phyloP scores from a whole-genome alignment of 2,888 invertebrate genomes.

The Ephialtes manifestator region DNA sequence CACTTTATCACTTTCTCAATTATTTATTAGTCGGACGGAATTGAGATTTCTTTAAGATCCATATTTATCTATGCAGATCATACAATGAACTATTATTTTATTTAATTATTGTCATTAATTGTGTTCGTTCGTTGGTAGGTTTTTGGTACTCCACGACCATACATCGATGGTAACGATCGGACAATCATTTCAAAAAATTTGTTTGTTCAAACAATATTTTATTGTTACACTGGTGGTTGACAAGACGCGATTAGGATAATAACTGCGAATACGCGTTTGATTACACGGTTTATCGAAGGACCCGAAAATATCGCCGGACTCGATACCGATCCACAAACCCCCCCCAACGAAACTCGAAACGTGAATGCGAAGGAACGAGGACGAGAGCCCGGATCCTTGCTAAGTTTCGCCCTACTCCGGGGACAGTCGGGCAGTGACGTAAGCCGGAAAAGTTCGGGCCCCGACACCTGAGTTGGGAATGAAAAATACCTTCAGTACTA shows the following conservation, averaged over 20 bases:
- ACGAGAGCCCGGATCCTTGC: conserved; percentile 46
- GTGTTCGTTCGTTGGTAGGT: neutral
- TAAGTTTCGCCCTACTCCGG: conserved; percentile 71
- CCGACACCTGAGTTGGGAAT: conserved; percentile 24
- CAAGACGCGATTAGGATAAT: conserved; percentile 13
- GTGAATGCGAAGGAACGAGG: conserved; percentile 75
- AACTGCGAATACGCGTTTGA: neutral
- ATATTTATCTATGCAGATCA: too few species aligned
- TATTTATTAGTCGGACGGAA: neutral
- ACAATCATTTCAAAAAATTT: neutral
- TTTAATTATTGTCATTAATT: neutral
- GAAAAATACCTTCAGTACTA: neutral
- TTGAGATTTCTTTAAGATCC: neutral
- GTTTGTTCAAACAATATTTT: neutral
- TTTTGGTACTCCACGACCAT: neutral
- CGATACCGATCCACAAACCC: conserved; percentile 70
- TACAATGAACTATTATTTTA: too few species aligned
- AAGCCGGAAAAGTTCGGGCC: conserved; percentile 28
- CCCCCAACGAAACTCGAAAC: conserved; percentile 78
- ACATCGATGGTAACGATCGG: neutral
- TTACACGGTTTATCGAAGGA: conserved; percentile 8
- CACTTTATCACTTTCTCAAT: neutral
- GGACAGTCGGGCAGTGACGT: conserved; percentile 71
- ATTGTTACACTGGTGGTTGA: neutral
- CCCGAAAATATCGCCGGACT: conserved; percentile 31